Percentiles rank a stretch among this genome's conserved stretches.
Conservation (phyloP, 1,140 invertebrate genomes). For the Meloidogyne floridensis region DNA sequence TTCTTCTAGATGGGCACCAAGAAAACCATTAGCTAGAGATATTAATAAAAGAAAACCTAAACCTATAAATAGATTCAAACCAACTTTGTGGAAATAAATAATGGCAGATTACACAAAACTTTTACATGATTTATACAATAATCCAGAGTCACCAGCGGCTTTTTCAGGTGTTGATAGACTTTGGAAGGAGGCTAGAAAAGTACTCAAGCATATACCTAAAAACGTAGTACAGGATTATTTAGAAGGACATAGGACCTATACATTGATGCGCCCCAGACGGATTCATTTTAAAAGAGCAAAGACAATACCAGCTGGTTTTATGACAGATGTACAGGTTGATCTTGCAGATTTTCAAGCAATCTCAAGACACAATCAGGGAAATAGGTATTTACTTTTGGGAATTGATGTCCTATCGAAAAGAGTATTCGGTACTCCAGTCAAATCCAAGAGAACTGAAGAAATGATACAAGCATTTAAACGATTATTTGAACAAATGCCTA, state of each 20-base stretch:
- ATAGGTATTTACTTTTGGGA: slow-evolving; percentile 35
- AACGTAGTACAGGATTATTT: neutral
- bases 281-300: slow-evolving; percentile 24
- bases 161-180: slow-evolving; percentile 30
- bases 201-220: no score
- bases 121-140: slow-evolving; percentile 21
- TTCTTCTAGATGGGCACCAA: no score
- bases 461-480: slow-evolving; percentile 36
- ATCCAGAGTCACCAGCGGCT: slow-evolving; percentile 24
- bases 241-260: slow-evolving; percentile 32
- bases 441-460: slow-evolving; percentile 29
- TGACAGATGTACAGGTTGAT: slow-evolving; percentile 44
- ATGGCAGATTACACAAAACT: slow-evolving; percentile 1
- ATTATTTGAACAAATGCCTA: slow-evolving; percentile 28
- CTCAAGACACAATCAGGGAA: slow-evolving; percentile 21
- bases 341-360: slow-evolving; percentile 34
- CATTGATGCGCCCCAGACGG: slow-evolving; percentile 15
- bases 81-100: neutral
- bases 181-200: slow-evolving; percentile 25
- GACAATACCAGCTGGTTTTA: neutral
- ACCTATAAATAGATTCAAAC: neutral
- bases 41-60: neutral
- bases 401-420: slow-evolving; percentile 32
- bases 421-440: slow-evolving; percentile 37
- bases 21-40: neutral